Evolutionary conservation across 2,113 vertebrate species (phyloP).

Genomic region (Phaethon lepturus): DNA sequence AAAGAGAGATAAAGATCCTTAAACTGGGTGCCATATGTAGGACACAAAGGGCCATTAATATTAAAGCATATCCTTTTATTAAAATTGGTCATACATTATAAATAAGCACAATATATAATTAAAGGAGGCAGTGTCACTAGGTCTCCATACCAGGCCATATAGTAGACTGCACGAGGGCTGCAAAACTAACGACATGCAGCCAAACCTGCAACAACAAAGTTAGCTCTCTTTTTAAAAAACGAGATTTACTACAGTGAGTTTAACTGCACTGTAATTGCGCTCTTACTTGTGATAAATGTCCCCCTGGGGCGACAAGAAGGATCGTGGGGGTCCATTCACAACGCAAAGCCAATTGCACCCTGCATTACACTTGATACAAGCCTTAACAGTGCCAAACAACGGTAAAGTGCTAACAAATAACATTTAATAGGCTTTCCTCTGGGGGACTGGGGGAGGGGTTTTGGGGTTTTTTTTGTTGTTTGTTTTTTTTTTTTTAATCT

Average conservation of each 20-base stretch:
- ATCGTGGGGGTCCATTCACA: neutral
- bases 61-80: slow-evolving; percentile 20
- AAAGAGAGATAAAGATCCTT: slow-evolving; percentile 8
- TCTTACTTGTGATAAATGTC: slow-evolving; percentile 13
- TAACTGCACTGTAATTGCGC: slow-evolving; percentile 24
- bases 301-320: neutral
- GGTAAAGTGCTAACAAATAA: neutral
- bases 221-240: neutral
- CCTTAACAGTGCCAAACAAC: neutral
- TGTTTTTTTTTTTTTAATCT: neutral
- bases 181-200: neutral
- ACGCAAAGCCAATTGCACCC: neutral
- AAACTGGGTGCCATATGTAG: neutral
- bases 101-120: neutral
- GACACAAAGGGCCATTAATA: neutral
- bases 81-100: slow-evolving; percentile 11
- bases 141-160: neutral
- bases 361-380: neutral
- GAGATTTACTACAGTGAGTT: neutral
- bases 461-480: too few species aligned
- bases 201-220: neutral
- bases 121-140: neutral
- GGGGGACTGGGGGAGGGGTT: neutral
- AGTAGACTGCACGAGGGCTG: neutral
- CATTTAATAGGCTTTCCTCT: neutral